phyloP scores from a whole-genome alignment of 92 coral and sea anemone genomes.

The Galaxea fascicularis region DNA sequence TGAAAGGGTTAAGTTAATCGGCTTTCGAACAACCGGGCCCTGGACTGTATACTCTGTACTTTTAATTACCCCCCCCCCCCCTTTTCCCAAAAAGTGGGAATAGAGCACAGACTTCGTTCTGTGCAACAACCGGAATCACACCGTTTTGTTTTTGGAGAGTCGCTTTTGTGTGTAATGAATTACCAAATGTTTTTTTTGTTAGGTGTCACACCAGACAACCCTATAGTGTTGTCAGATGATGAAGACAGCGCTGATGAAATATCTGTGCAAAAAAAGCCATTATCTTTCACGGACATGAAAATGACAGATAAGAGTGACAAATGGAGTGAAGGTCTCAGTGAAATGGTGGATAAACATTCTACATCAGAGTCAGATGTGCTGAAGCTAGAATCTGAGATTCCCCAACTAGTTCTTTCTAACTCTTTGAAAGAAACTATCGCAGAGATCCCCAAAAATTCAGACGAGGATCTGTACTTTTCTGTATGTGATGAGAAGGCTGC shows the following conservation, averaged over 20 bases:
- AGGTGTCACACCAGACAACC: conserved; percentile 5
- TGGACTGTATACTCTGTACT: no score
- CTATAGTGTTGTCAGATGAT: conserved; percentile 30
- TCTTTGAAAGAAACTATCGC: no score
- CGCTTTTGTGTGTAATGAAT: no score
- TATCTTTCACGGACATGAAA: neutral
- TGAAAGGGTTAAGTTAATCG: no score
- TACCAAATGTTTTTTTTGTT: neutral
- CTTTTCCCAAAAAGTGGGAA: no score
- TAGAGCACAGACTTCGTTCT: no score
- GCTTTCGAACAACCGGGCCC: no score
- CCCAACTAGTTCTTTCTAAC: neutral
- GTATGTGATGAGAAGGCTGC: neutral
- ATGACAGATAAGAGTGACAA: neutral
- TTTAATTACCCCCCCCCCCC: no score
- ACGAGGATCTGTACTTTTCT: neutral
- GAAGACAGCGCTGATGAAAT: neutral
- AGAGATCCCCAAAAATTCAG: neutral
- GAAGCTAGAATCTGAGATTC: neutral
- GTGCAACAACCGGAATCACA: no score
- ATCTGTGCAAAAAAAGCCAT: neutral
- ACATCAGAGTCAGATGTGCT: neutral
- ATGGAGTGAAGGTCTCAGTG: neutral
- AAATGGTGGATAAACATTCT: neutral
- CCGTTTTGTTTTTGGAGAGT: no score